Evolutionary conservation across 2,797 vertebrate genomes (phyloP).

Genomic region (Chelmon rostratus): DNA sequence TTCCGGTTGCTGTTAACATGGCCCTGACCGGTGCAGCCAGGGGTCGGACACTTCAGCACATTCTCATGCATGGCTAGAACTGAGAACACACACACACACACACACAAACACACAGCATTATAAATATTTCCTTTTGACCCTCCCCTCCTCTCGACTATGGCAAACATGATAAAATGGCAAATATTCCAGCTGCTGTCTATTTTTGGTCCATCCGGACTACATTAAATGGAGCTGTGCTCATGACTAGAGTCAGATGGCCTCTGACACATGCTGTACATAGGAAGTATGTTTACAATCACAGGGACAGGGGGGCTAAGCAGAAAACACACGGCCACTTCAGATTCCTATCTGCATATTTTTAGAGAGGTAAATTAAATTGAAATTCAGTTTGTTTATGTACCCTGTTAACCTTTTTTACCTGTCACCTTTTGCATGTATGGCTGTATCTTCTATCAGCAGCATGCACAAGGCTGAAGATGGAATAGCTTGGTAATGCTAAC

Average conservation of each 20-base stretch:
- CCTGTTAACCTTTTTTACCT: not conserved
- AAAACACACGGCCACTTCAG: not conserved
- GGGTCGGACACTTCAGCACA: slow-evolving; percentile 97
- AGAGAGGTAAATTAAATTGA: not conserved
- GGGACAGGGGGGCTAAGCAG: not conserved
- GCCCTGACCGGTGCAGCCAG: slow-evolving; percentile 97
- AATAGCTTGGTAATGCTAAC: not conserved
- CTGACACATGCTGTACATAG: not conserved
- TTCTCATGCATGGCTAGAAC: slow-evolving; percentile 99
- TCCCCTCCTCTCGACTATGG: not conserved
- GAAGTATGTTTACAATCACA: not conserved
- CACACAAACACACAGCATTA: not conserved
- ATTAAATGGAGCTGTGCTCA: slow-evolving; percentile 33
- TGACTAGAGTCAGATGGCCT: slow-evolving; percentile 12
- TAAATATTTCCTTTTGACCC: not conserved
- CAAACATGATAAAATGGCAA: not conserved
- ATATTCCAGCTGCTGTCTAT: not conserved
- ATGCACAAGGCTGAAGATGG: not conserved
- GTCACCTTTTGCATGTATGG: not conserved
- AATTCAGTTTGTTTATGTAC: not conserved
- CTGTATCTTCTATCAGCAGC: not conserved
- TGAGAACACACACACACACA: slow-evolving; percentile 62
- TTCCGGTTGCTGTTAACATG: slow-evolving; percentile 99
- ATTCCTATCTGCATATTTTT: not conserved
- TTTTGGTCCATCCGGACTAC: not conserved